Evolutionary conservation across 2,888 invertebrate genomes (phyloP).

Genomic region (Zaprionus obscuricornis): DNA sequence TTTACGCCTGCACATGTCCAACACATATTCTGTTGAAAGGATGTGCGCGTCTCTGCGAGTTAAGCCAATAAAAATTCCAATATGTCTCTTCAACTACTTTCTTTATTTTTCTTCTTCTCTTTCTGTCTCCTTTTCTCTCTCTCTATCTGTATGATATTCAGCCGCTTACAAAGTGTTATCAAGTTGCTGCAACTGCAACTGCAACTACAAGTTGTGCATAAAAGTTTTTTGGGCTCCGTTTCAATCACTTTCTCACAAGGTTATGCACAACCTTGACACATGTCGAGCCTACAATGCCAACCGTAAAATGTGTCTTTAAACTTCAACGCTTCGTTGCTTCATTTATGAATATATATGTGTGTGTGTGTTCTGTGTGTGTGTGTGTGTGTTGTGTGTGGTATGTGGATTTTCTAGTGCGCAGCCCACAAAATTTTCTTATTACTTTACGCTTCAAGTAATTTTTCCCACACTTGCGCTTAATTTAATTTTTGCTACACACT

Average conservation of each 20-base stretch:
- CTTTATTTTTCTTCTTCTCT: neutral
- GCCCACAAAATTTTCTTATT: slow-evolving; percentile 64
- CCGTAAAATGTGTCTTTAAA: slow-evolving; percentile 34
- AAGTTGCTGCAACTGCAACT: slow-evolving; percentile 17
- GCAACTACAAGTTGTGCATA: slow-evolving; percentile 14
- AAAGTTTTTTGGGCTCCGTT: slow-evolving; percentile 19
- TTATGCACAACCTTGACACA: slow-evolving; percentile 61
- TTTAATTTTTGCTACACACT: slow-evolving; percentile 64
- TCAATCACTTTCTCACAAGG: slow-evolving; percentile 44
- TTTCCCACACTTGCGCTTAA: slow-evolving; percentile 75
- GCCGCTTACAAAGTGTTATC: slow-evolving; percentile 23
- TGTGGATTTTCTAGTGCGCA: slow-evolving; percentile 25
- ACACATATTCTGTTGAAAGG: slow-evolving; percentile 3
- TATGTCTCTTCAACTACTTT: slow-evolving; percentile 3
- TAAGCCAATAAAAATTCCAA: slow-evolving; percentile 54
- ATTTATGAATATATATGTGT: too few relatives aligned
- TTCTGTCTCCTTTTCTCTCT: neutral
- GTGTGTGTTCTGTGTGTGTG: neutral
- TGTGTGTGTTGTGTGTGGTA: slow-evolving; percentile 1
- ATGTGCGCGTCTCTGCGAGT: slow-evolving; percentile 15
- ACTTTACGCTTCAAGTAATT: slow-evolving; percentile 69
- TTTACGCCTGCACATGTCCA: slow-evolving; percentile 42
- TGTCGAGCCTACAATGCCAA: slow-evolving; percentile 33
- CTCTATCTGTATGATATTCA: too few relatives aligned
- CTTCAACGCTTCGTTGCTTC: slow-evolving; percentile 42